These are phyloP conservation scores for Acrocera orbiculus DNA, from an alignment of 2,888 invertebrate genomes.

Conservation along the genomic window DNA sequence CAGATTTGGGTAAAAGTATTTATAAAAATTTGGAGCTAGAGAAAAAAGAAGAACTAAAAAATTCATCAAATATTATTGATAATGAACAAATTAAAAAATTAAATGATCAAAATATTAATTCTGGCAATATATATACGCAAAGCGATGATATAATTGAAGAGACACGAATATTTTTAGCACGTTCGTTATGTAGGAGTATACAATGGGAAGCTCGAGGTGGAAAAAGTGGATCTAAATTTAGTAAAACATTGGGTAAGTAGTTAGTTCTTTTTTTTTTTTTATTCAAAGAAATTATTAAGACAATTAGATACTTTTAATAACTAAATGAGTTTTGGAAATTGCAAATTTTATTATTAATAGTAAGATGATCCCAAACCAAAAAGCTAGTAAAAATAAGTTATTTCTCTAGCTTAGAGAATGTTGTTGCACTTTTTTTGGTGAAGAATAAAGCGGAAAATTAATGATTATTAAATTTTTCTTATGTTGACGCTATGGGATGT, in stretches of 20 bases:
- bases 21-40: conserved; percentile 22
- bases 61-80: neutral
- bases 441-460: too few relatives aligned
- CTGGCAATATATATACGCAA: too few relatives aligned
- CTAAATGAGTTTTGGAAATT: too few relatives aligned
- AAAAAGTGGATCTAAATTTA: conserved; percentile 92
- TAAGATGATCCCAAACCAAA: too few relatives aligned
- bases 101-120: conserved; percentile 14
- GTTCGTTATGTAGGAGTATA: conserved; percentile 68
- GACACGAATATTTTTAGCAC: conserved; percentile 52
- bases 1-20: conserved; percentile 20
- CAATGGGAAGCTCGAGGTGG: conserved; percentile 92
- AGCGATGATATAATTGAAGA: conserved; percentile 29
- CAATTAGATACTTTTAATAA: too few relatives aligned
- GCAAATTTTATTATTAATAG: too few relatives aligned
- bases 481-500: too few relatives aligned
- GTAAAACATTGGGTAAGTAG: conserved; percentile 66
- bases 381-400: too few relatives aligned
- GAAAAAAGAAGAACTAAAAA: conserved; percentile 23
- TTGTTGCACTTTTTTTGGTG: too few relatives aligned
- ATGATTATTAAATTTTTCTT: too few relatives aligned
- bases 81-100: conserved; percentile 14
- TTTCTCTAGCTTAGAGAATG: too few relatives aligned
- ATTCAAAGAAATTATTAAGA: too few relatives aligned
- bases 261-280: neutral